Conservation (phyloP, 2,113 vertebrate genomes). For the Phaethon lepturus region DNA sequence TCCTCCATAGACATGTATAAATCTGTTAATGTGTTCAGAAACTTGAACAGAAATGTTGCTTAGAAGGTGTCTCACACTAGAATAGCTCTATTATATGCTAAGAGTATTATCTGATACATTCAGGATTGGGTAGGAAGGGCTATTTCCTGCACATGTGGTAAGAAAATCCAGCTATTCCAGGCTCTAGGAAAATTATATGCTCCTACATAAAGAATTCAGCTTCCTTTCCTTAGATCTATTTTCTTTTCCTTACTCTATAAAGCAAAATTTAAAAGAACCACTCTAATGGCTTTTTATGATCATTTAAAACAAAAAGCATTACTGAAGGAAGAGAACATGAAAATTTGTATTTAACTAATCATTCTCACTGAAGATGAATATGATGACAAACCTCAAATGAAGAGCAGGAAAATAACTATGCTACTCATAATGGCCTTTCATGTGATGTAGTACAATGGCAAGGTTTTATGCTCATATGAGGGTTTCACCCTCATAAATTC, state of each 20-base stretch:
- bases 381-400: neutral
- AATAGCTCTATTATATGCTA: neutral
- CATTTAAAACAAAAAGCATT: neutral
- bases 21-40: neutral
- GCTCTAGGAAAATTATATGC: constrained; percentile 25
- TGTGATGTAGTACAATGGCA: neutral
- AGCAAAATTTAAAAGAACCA: neutral
- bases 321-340: neutral
- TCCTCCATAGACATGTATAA: neutral
- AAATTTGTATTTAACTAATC: neutral
- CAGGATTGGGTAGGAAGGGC: constrained; percentile 32
- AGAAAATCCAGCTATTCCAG: constrained; percentile 55
- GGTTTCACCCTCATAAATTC: neutral
- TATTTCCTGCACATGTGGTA: constrained; percentile 59
- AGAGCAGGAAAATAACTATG: neutral
- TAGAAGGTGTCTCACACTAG: neutral
- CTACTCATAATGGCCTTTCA: neutral
- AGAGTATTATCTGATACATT: constrained; percentile 23
- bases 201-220: constrained; percentile 22
- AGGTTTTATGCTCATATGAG: neutral
- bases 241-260: constrained; percentile 7
- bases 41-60: neutral
- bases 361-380: neutral
- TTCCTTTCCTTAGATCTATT: constrained; percentile 45
- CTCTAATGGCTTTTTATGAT: neutral